Conservation (phyloP, 2,797 vertebrate genomes). For the Sparidentex hasta region DNA sequence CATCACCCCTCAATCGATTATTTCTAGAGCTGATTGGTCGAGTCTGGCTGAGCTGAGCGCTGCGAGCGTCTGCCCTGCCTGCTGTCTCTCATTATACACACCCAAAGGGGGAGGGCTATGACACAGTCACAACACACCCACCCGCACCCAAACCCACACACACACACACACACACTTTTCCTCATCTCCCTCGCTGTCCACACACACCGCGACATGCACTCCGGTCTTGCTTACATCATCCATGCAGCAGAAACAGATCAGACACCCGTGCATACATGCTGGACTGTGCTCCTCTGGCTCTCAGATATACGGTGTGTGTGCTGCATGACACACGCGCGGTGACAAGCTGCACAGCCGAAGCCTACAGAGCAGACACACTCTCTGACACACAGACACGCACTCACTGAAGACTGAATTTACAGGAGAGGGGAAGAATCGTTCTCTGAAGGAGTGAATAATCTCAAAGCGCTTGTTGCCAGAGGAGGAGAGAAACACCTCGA, state of each 20-base stretch:
- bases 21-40: slow-evolving; percentile 66
- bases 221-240: slow-evolving; percentile 73
- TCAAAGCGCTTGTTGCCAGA: slow-evolving; percentile 10
- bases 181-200: slow-evolving; percentile 44
- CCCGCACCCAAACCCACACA: slow-evolving; percentile 54
- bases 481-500: slow-evolving; percentile 12
- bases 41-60: slow-evolving; percentile 68
- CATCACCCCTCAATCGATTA: slow-evolving; percentile 55
- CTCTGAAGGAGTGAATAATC: slow-evolving; percentile 46
- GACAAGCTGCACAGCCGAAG: slow-evolving; percentile 34
- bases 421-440: slow-evolving; percentile 24
- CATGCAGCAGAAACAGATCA: slow-evolving; percentile 65
- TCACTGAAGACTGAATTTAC: slow-evolving; percentile 31
- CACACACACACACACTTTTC: slow-evolving; percentile 28
- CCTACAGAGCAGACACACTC: slow-evolving; percentile 39
- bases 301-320: slow-evolving; percentile 26
- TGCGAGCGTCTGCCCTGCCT: slow-evolving; percentile 77
- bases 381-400: slow-evolving; percentile 43
- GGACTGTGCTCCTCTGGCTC: slow-evolving; percentile 48
- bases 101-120: slow-evolving; percentile 71
- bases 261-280: slow-evolving; percentile 52
- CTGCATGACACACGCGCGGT: slow-evolving; percentile 28
- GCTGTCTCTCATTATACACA: slow-evolving; percentile 83
- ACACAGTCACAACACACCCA: slow-evolving; percentile 57
- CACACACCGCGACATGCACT: slow-evolving; percentile 58